A percentile compares a stretch with the other conserved stretches of the same genome.
These are phyloP conservation scores for Uria lomvia DNA, from an alignment of 2,113 vertebrate genomes.

Conservation along the genomic window DNA sequence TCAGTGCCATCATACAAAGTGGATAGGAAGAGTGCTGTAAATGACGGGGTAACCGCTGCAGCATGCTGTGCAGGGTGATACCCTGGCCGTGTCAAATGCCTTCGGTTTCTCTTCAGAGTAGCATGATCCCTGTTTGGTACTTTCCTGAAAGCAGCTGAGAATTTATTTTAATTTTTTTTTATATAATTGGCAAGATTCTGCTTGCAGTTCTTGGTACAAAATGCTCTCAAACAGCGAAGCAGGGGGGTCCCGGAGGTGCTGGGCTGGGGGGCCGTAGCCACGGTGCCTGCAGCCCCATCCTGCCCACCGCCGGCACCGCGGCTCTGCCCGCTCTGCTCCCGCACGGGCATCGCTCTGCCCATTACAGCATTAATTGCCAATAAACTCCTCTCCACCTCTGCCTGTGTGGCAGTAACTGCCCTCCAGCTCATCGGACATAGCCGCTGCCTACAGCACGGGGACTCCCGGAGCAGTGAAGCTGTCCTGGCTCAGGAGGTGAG, in stretches of 20 bases:
- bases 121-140: not conserved
- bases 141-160: not conserved
- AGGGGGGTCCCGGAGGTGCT: not conserved
- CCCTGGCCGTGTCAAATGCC: not conserved
- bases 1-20: not conserved
- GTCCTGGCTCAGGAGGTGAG: not conserved
- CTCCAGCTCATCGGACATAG: no score
- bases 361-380: rapidly evolving
- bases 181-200: not conserved
- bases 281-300: not conserved
- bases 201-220: not conserved
- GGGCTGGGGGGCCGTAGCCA: not conserved
- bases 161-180: not conserved
- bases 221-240: not conserved
- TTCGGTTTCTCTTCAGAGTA: not conserved
- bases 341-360: not conserved
- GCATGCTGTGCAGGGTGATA: not conserved
- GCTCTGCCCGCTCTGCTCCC: not conserved
- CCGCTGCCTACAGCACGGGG: not conserved
- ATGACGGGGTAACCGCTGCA: not conserved
- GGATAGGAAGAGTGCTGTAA: not conserved
- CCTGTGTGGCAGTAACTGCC: not conserved
- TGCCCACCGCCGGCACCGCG: not conserved
- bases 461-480: not conserved
- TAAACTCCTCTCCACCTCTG: not conserved